phyloP scores from a whole-genome alignment of 2,797 vertebrate species.

The Delichon dasypus region DNA sequence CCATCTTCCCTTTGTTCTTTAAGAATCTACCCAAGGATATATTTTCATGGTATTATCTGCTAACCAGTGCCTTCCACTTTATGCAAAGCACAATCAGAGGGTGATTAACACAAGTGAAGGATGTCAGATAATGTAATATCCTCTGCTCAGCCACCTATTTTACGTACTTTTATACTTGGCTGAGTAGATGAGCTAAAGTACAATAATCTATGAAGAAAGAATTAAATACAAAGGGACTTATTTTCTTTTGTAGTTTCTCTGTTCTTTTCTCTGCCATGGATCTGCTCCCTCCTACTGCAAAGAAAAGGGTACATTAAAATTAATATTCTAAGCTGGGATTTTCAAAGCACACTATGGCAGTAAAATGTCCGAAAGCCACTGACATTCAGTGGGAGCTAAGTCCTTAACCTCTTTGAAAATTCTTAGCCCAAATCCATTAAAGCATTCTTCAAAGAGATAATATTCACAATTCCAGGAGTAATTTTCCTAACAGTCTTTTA shows the following conservation, averaged over 20 bases:
- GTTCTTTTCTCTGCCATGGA: neutral
- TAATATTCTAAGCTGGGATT: slow-evolving; percentile 24
- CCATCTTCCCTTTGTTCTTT: neutral
- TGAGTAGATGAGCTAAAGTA: neutral
- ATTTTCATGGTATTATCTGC: neutral
- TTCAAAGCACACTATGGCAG: slow-evolving; percentile 26
- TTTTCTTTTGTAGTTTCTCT: neutral
- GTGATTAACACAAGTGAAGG: neutral
- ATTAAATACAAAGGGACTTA: neutral
- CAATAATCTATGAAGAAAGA: neutral
- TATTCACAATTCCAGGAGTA: slow-evolving; percentile 25
- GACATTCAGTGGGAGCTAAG: slow-evolving; percentile 12
- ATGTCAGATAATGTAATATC: neutral
- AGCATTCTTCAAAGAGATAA: slow-evolving; percentile 30
- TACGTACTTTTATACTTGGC: neutral
- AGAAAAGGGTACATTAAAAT: slow-evolving; percentile 22
- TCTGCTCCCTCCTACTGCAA: neutral
- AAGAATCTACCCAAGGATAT: neutral
- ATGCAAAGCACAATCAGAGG: neutral
- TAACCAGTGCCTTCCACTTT: neutral
- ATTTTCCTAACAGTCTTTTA: slow-evolving; percentile 33
- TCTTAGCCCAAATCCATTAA: slow-evolving; percentile 37
- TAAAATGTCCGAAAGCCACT: slow-evolving; percentile 11
- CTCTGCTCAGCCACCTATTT: neutral
- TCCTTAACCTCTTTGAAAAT: slow-evolving; percentile 39